phyloP scores from a whole-genome alignment of 2,797 vertebrate species.

The Schizothorax lantsangensis region DNA sequence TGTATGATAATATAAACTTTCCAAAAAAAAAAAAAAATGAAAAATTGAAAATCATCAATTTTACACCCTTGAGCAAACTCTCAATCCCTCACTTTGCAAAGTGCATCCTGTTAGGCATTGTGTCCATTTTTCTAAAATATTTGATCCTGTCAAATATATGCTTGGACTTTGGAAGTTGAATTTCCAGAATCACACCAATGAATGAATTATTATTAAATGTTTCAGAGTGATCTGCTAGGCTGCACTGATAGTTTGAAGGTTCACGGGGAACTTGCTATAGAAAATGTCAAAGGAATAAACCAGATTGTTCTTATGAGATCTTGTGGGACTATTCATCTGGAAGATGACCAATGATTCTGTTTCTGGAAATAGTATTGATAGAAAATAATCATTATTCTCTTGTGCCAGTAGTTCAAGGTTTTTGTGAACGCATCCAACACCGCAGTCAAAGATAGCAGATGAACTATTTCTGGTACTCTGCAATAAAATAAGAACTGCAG shows the following conservation, averaged over 20 bases:
- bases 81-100: neutral
- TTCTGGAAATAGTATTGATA: constrained; percentile 39
- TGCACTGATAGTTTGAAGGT: constrained; percentile 28
- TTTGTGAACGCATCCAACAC: constrained; percentile 45
- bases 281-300: constrained; percentile 33
- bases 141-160: neutral
- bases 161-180: neutral
- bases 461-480: constrained; percentile 53
- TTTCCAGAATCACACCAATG: neutral
- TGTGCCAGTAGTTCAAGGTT: constrained; percentile 41
- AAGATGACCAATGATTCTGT: constrained; percentile 33
- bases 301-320: constrained; percentile 37
- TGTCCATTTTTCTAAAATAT: neutral
- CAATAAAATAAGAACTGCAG: constrained; percentile 58
- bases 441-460: constrained; percentile 50
- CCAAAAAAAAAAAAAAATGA: too few relatives aligned
- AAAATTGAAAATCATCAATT: too few relatives aligned
- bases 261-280: neutral
- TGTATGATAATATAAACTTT: neutral
- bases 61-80: neutral
- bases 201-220: neutral
- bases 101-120: neutral
- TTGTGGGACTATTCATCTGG: constrained; percentile 29
- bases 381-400: constrained; percentile 40
- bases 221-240: neutral